Conservation (phyloP, 2,888 invertebrate genomes). For the Capitulum mitella region DNA sequence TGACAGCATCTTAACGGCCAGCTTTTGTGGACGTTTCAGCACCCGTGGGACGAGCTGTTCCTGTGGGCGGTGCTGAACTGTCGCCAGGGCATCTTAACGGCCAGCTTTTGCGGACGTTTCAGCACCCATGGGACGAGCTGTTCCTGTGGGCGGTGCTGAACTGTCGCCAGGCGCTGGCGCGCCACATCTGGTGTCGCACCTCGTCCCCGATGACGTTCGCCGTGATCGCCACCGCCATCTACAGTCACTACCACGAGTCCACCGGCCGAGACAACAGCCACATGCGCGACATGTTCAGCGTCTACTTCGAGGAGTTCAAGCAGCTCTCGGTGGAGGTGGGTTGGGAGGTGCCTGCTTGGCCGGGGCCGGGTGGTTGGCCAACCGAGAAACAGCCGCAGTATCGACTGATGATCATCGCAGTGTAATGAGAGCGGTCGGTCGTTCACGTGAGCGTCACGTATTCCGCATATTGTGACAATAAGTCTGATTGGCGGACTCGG, state of each 20-base stretch:
- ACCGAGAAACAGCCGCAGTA: too few species aligned
- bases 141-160: conserved; percentile 39
- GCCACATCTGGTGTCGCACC: conserved; percentile 44
- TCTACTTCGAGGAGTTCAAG: conserved; percentile 41
- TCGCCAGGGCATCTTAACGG: too few species aligned
- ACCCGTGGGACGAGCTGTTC: conserved; percentile 39
- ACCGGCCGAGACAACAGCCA: conserved; percentile 35
- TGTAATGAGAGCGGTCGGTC: too few species aligned
- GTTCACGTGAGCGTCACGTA: too few species aligned
- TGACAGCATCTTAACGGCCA: too few species aligned
- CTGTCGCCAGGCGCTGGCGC: conserved; percentile 40
- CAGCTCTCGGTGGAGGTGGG: conserved; percentile 39
- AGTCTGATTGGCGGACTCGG: too few species aligned
- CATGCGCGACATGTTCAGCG: conserved; percentile 28
- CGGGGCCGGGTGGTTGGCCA: too few species aligned
- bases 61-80: conserved; percentile 38
- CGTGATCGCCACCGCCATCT: conserved; percentile 42
- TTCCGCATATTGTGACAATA: too few species aligned
- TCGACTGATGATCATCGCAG: too few species aligned
- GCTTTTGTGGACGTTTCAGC: conserved; percentile 19
- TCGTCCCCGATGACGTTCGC: conserved; percentile 43
- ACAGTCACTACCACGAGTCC: conserved; percentile 38
- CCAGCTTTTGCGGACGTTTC: too few species aligned
- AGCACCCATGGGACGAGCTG: conserved; percentile 38
- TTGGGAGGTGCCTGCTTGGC: too few species aligned